These are phyloP conservation scores for Neuroterus valhalla DNA, from an alignment of 1,140 invertebrate genomes.

Conservation along the genomic window DNA sequence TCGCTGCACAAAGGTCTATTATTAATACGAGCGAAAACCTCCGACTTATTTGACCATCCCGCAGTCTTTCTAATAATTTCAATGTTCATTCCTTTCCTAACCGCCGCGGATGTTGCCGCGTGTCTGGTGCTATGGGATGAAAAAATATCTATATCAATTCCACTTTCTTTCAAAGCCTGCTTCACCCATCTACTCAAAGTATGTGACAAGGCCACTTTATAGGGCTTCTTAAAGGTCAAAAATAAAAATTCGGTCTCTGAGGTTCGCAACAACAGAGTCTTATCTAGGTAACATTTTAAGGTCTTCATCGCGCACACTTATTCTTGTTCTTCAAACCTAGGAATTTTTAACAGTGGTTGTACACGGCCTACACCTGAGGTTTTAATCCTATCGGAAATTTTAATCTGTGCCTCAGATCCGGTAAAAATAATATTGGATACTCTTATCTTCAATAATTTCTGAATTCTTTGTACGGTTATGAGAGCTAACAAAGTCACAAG, in stretches of 20 bases:
- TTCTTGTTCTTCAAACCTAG: too few relatives aligned
- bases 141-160: background rate
- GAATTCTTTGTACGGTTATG: too few relatives aligned
- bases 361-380: too few relatives aligned
- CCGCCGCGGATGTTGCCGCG: background rate
- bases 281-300: background rate
- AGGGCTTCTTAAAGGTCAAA: background rate
- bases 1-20: slow-evolving; percentile 4
- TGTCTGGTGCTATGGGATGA: background rate
- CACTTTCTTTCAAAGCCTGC: background rate
- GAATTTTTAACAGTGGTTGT: too few relatives aligned
- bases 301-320: background rate
- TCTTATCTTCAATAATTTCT: too few relatives aligned
- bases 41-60: too few relatives aligned
- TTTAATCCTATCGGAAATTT: too few relatives aligned
- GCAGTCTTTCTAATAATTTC: too few relatives aligned
- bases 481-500: too few relatives aligned
- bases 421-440: too few relatives aligned
- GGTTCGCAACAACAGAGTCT: background rate
- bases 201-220: background rate
- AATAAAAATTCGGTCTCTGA: background rate
- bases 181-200: background rate
- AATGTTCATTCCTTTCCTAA: too few relatives aligned
- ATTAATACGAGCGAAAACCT: background rate
- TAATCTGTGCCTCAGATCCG: too few relatives aligned